Percentiles rank a stretch among this genome's conserved stretches.
Conservation (phyloP, 2,888 invertebrate species). For the Pollenia griseotomentosa region DNA sequence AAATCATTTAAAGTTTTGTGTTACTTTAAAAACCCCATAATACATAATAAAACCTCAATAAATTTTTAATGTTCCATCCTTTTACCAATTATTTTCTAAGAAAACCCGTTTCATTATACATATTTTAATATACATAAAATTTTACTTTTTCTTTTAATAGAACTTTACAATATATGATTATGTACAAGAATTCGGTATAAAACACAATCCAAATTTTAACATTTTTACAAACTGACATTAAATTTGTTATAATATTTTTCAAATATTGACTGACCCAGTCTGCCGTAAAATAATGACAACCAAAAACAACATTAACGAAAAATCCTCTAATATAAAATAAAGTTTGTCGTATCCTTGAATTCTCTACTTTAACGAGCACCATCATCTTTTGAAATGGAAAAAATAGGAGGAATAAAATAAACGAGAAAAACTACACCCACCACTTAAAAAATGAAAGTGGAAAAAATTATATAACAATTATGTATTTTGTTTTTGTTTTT, state of each 20-base stretch:
- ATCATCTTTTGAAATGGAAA: conserved; percentile 1
- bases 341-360: conserved; percentile 47
- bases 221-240: not conserved
- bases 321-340: conserved; percentile 12
- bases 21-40: too few relatives aligned
- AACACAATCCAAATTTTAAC: not conserved
- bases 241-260: not conserved
- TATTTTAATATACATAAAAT: too few relatives aligned
- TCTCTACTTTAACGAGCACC: conserved; percentile 1
- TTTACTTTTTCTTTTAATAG: too few relatives aligned
- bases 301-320: not conserved
- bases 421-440: conserved; percentile 35
- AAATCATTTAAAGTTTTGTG: too few relatives aligned
- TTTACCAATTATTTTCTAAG: too few relatives aligned
- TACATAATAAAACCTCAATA: too few relatives aligned
- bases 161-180: not conserved
- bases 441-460: conserved; percentile 22
- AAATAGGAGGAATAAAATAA: conserved; percentile 36
- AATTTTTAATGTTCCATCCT: too few relatives aligned
- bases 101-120: too few relatives aligned
- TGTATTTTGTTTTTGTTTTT: not conserved
- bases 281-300: not conserved
- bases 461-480: not conserved
- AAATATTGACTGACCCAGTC: conserved; percentile 44
- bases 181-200: not conserved